Conservation (phyloP, 2,888 invertebrate genomes). For the Smittia aterrima region DNA sequence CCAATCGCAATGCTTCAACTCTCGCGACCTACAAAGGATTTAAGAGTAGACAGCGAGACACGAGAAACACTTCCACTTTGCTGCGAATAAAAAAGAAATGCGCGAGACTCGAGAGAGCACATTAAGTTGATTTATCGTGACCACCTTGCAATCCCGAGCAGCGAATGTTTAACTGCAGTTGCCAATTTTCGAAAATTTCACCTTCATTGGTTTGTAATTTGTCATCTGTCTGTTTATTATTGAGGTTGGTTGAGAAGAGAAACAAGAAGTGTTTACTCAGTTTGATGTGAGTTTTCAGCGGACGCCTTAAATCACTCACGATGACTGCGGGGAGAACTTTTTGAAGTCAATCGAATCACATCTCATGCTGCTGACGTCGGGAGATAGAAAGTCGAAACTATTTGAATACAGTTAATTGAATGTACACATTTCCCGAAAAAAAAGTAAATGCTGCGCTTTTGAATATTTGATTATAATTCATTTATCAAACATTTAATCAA, state of each 20-base stretch:
- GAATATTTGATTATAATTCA: neutral
- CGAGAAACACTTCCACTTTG: neutral
- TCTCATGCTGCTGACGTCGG: neutral
- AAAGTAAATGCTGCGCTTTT: neutral
- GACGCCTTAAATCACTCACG: neutral
- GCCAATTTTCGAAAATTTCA: neutral
- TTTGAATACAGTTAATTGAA: neutral
- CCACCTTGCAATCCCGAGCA: neutral
- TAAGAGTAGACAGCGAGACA: neutral
- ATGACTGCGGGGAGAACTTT: neutral
- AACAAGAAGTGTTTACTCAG: neutral
- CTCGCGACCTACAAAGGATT: neutral
- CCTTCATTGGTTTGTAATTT: neutral
- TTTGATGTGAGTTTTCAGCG: neutral
- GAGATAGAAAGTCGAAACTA: neutral
- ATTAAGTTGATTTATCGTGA: neutral
- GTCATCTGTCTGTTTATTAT: neutral
- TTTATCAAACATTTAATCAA: slow-evolving; percentile 5
- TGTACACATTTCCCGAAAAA: neutral
- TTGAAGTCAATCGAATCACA: neutral
- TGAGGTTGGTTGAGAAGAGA: neutral
- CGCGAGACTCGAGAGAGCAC: neutral
- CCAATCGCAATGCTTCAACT: no score
- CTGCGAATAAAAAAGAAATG: neutral
- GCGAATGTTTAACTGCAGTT: neutral